Conservation (phyloP, 2,797 vertebrate species). For the Uromys caudimaculatus region DNA sequence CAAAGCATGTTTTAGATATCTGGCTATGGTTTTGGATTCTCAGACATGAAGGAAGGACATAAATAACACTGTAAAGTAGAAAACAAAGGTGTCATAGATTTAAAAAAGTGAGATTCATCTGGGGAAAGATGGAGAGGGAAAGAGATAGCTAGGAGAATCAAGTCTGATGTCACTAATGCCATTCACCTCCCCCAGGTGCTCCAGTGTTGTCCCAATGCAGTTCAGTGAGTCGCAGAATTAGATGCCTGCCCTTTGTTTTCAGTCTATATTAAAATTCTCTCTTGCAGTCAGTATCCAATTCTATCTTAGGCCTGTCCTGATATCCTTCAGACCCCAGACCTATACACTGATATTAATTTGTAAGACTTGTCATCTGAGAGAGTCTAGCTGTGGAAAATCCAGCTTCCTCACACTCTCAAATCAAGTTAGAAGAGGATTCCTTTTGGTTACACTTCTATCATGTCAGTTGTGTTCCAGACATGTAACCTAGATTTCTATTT, state of each 20-base stretch:
- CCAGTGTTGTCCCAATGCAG: background rate
- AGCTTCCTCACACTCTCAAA: constrained; percentile 62
- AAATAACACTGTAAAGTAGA: background rate
- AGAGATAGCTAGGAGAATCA: too few relatives aligned
- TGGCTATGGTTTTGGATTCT: background rate
- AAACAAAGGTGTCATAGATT: background rate
- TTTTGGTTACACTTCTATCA: constrained; percentile 29
- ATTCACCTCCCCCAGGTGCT: background rate
- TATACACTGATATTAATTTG: constrained; percentile 52
- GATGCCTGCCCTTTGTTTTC: background rate
- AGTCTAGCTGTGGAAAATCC: constrained; percentile 62
- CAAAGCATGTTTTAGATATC: background rate
- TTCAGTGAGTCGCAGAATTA: background rate
- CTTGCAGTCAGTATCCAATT: constrained; percentile 59
- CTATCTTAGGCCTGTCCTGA: constrained; percentile 59
- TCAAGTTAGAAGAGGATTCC: constrained; percentile 57
- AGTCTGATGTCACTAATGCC: background rate
- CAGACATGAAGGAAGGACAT: background rate
- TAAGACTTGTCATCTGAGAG: constrained; percentile 37
- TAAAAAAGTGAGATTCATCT: background rate
- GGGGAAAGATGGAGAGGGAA: background rate
- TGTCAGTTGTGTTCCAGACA: background rate
- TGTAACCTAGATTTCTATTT: background rate
- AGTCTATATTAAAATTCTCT: constrained; percentile 29
- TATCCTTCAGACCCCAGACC: constrained; percentile 55